Evolutionary conservation across 2,888 invertebrate species (phyloP).

Genomic region (Scrobipalpa atriplicella): DNA sequence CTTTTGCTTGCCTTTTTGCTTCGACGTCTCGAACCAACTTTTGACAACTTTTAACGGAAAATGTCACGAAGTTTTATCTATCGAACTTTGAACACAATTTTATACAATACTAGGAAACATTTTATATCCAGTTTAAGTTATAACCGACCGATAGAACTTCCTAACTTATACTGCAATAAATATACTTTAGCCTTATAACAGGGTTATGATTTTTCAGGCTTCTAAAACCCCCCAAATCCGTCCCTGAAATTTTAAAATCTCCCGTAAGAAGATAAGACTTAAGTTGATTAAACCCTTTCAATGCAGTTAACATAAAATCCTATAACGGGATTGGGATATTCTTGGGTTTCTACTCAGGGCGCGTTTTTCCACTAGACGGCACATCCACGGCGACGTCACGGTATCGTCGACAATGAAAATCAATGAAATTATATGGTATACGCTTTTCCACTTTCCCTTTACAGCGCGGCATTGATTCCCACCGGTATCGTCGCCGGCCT

Average conservation of each 20-base stretch:
- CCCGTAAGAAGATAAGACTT: constrained; percentile 32
- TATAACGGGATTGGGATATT: constrained; percentile 29
- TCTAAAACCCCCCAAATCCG: constrained; percentile 3
- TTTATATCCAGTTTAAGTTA: not conserved
- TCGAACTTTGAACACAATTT: not conserved
- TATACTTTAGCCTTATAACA: not conserved
- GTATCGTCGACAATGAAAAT: too few species aligned
- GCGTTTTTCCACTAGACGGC: too few species aligned
- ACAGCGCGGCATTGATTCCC: too few species aligned
- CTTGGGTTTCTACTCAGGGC: not conserved
- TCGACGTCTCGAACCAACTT: not conserved
- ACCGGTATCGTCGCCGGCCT: too few species aligned
- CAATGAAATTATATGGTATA: too few species aligned
- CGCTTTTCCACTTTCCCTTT: too few species aligned
- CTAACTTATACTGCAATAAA: not conserved
- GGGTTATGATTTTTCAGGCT: not conserved
- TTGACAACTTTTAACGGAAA: not conserved
- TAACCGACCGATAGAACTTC: not conserved
- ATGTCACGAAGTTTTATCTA: not conserved
- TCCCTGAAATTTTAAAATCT: constrained; percentile 29
- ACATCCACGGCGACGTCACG: too few species aligned
- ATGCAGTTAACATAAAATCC: constrained; percentile 33
- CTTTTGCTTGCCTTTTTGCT: not conserved
- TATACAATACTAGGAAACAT: not conserved
- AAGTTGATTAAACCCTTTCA: constrained; percentile 39